These are phyloP conservation scores for Ptilonorhynchus violaceus DNA, from an alignment of 2,113 vertebrate species.

Conservation along the genomic window DNA sequence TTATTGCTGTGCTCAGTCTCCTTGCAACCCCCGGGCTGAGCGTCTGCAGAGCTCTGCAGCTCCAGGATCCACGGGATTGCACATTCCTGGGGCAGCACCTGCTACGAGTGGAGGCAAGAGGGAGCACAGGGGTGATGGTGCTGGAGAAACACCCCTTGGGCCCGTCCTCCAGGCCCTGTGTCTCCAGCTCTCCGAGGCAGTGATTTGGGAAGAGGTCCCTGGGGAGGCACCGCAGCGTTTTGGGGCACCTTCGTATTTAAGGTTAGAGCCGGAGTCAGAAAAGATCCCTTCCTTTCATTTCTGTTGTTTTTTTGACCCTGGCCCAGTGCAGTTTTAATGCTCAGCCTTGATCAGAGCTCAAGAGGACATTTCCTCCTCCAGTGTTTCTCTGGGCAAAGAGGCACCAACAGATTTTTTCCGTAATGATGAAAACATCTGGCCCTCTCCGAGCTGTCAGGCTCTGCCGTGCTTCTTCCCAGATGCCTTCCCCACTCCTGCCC, in stretches of 20 bases:
- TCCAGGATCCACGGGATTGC: background rate
- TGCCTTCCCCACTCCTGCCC: background rate
- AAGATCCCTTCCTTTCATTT: background rate
- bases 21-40: accelerated
- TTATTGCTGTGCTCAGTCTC: background rate
- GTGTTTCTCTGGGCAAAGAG: conserved; percentile 36
- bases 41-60: background rate
- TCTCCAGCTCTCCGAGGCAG: background rate
- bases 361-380: conserved; percentile 48
- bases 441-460: conserved; percentile 2
- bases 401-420: conserved; percentile 56
- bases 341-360: conserved; percentile 11
- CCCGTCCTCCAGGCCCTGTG: background rate
- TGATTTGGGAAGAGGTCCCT: background rate
- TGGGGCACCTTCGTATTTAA: background rate
- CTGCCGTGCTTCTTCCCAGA: conserved; percentile 18
- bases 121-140: background rate
- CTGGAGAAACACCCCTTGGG: background rate
- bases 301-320: background rate
- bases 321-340: background rate
- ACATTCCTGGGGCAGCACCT: background rate
- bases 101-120: background rate
- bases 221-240: background rate
- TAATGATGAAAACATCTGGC: conserved; percentile 54
- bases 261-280: background rate